Evolutionary conservation across 2,797 vertebrate genomes (phyloP).

Genomic region (Pangasius larnaudii): DNA sequence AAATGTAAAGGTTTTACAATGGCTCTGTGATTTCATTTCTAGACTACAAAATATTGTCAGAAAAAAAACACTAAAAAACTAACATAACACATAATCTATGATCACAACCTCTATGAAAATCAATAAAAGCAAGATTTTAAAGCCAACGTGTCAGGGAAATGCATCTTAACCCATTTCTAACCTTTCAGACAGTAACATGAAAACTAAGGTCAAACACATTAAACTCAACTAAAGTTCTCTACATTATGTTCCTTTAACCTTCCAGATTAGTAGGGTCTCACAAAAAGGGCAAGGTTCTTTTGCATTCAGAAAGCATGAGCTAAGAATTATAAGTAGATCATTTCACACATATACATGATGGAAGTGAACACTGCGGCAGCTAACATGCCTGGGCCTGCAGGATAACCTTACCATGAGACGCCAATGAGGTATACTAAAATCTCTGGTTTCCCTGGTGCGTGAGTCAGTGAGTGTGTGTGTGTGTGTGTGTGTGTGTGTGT

Average conservation of each 20-base stretch:
- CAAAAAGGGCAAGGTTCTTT: constrained; percentile 34
- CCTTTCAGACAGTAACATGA: constrained; percentile 19
- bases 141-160: neutral
- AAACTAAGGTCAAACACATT: constrained; percentile 32
- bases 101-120: neutral
- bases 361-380: constrained; percentile 27
- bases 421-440: constrained; percentile 51
- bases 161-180: neutral
- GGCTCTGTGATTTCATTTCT: neutral
- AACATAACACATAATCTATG: neutral
- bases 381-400: constrained; percentile 50
- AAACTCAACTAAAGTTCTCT: constrained; percentile 14
- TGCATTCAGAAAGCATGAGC: constrained; percentile 32
- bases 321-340: constrained; percentile 31
- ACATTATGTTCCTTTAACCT: constrained; percentile 25
- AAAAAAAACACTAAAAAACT: neutral
- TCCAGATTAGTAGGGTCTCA: constrained; percentile 26
- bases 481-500: constrained; percentile 33
- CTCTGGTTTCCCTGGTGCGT: constrained; percentile 54
- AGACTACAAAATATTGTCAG: neutral
- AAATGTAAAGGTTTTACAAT: neutral
- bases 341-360: constrained; percentile 44
- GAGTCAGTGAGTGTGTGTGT: constrained; percentile 51
- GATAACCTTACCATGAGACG: constrained; percentile 51
- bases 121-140: neutral